phyloP scores from a whole-genome alignment of 2,113 vertebrate genomes.

The Nicator chloris region DNA sequence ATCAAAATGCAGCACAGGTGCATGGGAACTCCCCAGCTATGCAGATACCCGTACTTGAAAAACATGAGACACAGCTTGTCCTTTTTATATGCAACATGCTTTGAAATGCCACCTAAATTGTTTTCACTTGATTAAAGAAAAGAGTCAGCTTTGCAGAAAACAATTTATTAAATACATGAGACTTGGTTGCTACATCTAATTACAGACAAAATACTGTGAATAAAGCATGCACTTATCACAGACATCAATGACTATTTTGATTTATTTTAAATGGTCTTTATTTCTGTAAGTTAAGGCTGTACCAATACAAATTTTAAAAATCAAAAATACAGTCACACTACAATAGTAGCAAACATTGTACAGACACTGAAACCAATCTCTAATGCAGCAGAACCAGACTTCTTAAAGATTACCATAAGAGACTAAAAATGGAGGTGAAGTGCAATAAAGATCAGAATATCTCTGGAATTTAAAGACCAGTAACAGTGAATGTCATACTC shows the following conservation, averaged over 20 bases:
- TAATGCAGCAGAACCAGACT: constrained; percentile 46
- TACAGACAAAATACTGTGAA: constrained; percentile 60
- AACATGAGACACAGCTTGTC: background rate
- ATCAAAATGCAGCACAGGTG: background rate
- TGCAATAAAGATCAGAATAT: background rate
- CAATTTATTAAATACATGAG: constrained; percentile 64
- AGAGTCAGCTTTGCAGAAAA: constrained; percentile 58
- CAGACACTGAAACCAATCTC: constrained; percentile 35
- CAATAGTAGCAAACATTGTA: constrained; percentile 48
- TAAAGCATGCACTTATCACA: constrained; percentile 58
- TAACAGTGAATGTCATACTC: constrained; percentile 7
- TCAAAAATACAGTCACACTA: background rate
- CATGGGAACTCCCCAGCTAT: background rate
- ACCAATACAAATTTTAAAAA: constrained; percentile 38
- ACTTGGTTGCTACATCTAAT: constrained; percentile 35
- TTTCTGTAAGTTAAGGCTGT: constrained; percentile 54
- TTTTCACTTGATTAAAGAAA: constrained; percentile 29
- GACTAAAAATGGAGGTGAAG: constrained; percentile 44
- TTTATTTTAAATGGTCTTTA: constrained; percentile 48
- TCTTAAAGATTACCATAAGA: constrained; percentile 37
- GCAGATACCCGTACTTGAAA: background rate
- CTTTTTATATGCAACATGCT: background rate
- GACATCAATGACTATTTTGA: constrained; percentile 35
- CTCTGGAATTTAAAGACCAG: constrained; percentile 17
- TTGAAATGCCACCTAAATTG: background rate